Evolutionary conservation across 2,797 vertebrate genomes (phyloP).

Genomic region (Notoglanidium macrostoma): DNA sequence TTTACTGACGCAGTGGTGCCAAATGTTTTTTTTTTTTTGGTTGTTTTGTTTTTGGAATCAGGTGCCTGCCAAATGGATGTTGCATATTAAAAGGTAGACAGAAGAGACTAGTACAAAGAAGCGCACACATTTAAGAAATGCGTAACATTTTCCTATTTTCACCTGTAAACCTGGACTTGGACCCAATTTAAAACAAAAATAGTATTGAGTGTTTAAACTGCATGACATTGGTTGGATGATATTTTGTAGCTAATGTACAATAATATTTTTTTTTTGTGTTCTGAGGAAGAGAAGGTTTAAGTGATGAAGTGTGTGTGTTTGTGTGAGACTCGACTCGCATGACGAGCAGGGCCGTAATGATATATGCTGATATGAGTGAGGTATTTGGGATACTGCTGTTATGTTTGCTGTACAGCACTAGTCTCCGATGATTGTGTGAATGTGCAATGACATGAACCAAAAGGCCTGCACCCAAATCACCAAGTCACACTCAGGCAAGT

Average conservation of each 20-base stretch:
- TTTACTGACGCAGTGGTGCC: neutral
- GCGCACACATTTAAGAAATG: neutral
- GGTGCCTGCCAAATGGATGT: neutral
- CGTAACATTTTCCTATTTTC: neutral
- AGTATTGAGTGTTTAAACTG: neutral
- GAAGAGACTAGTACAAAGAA: neutral
- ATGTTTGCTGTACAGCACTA: slow-evolving; percentile 3
- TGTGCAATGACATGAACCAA: neutral
- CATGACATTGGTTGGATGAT: neutral
- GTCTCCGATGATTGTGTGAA: neutral
- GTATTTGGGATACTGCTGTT: slow-evolving; percentile 5
- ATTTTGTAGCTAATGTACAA: neutral
- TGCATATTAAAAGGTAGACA: neutral
- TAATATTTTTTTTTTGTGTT: neutral
- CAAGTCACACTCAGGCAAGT: neutral
- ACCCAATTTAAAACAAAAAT: neutral
- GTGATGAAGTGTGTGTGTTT: neutral
- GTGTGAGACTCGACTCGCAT: too few relatives aligned
- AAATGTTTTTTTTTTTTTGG: neutral
- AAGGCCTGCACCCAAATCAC: neutral
- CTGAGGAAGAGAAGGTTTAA: neutral
- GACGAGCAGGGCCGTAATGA: neutral
- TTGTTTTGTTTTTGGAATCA: neutral
- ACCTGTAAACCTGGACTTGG: neutral
- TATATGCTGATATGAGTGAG: neutral